phyloP scores from a whole-genome alignment of 2,113 vertebrate species.

The Empidonax traillii region DNA sequence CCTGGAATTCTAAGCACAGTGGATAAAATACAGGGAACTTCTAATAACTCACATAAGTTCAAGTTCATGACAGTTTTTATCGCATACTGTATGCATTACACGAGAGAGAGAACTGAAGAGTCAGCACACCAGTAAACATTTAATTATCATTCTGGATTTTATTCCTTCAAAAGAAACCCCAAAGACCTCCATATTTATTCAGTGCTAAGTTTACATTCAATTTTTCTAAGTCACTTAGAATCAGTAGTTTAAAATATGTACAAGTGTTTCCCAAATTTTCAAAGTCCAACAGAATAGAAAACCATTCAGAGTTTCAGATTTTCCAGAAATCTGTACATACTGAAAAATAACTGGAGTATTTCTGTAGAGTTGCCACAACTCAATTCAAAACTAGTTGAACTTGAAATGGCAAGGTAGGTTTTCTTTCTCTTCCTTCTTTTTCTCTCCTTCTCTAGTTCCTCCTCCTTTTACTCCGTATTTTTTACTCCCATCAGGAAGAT shows the following conservation, averaged over 20 bases:
- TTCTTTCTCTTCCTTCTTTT: neutral
- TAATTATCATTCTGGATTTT: neutral
- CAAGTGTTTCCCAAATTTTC: neutral
- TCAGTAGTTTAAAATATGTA: constrained; percentile 60
- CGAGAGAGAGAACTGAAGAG: neutral
- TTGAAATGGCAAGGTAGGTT: neutral
- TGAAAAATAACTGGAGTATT: neutral
- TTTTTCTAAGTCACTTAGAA: constrained; percentile 20
- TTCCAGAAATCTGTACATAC: neutral
- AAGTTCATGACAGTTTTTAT: neutral
- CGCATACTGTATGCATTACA: neutral
- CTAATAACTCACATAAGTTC: neutral
- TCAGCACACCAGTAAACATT: neutral
- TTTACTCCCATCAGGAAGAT: neutral
- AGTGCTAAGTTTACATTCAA: constrained; percentile 44
- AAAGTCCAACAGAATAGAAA: neutral
- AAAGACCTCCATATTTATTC: neutral
- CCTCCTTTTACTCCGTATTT: neutral
- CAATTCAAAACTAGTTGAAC: neutral
- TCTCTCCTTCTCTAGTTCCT: neutral
- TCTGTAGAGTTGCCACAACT: neutral
- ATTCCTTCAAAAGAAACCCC: constrained; percentile 13
- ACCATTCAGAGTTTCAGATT: neutral
- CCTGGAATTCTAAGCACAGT: neutral
- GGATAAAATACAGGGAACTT: neutral